Conservation (phyloP, 2,113 vertebrate species). For the Hydrolagus affinis region DNA sequence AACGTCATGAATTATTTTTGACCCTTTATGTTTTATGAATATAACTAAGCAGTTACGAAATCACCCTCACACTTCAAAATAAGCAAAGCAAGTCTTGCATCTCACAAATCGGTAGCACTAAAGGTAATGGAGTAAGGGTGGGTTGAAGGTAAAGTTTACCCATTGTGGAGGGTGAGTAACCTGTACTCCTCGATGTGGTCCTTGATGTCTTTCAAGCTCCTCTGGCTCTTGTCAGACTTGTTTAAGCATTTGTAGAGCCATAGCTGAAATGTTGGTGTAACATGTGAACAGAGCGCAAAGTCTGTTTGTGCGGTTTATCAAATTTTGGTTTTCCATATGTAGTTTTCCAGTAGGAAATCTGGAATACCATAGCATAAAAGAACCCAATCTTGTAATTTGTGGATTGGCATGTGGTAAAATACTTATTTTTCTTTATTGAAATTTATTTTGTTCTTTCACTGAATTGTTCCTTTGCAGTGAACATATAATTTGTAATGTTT, state of each 20-base stretch:
- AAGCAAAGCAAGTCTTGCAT: too few relatives aligned
- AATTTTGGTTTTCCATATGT: not conserved
- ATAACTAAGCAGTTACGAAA: too few relatives aligned
- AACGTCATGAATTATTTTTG: too few relatives aligned
- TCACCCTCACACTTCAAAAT: too few relatives aligned
- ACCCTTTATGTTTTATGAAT: too few relatives aligned
- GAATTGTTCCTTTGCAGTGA: not conserved
- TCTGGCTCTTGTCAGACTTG: not conserved
- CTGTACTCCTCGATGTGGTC: not conserved
- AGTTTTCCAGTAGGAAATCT: not conserved
- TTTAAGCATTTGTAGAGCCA: not conserved
- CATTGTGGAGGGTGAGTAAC: too few relatives aligned
- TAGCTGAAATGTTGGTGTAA: not conserved
- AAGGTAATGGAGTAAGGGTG: too few relatives aligned
- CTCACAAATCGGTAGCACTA: too few relatives aligned
- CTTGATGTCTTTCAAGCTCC: not conserved
- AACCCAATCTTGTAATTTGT: not conserved
- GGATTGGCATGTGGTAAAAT: not conserved
- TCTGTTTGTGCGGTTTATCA: not conserved
- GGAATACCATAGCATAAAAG: not conserved
- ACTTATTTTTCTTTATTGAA: not conserved
- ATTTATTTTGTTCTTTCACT: not conserved
- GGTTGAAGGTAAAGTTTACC: too few relatives aligned
- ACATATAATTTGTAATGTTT: conserved; percentile 12
- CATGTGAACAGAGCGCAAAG: not conserved